Percentiles rank a stretch among this genome's conserved stretches.
phyloP scores from a whole-genome alignment of 1,140 invertebrate species.

The Copidosoma floridanum region DNA sequence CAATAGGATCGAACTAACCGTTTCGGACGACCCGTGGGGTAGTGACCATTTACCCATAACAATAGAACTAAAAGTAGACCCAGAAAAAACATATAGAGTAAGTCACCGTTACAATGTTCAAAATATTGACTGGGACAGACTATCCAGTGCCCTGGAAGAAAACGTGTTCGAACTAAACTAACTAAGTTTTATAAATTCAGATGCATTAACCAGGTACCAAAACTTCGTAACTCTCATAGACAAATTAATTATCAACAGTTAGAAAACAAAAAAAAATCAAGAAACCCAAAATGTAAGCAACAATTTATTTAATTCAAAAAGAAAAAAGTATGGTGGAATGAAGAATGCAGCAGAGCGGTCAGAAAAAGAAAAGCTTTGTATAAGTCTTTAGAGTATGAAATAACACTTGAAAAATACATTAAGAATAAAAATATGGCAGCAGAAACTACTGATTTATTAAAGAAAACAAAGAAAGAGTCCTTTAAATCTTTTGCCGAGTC shows the following conservation, averaged over 20 bases:
- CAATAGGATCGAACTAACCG: slow-evolving; percentile 1
- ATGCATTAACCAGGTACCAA: background rate
- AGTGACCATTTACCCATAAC: slow-evolving; percentile 30
- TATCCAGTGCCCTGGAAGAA: no score
- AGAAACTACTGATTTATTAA: background rate
- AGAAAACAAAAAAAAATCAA: no score
- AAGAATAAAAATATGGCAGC: background rate
- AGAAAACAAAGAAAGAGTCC: background rate
- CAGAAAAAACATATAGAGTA: no score
- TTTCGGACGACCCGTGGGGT: slow-evolving; percentile 24
- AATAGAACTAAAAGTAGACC: slow-evolving; percentile 17
- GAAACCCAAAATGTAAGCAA: no score
- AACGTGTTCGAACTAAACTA: background rate
- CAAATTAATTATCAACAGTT: background rate
- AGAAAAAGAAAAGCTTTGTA: background rate
- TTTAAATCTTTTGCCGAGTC: background rate
- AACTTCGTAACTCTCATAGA: background rate
- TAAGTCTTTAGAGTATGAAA: background rate
- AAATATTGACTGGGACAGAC: no score
- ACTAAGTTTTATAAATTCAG: background rate
- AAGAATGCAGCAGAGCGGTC: background rate
- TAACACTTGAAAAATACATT: background rate
- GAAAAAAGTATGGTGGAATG: background rate
- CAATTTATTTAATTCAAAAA: background rate
- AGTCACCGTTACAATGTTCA: slow-evolving; percentile 12